These are phyloP conservation scores for Anthopleura xanthogrammica DNA, from an alignment of 92 coral and sea anemone genomes.

Conservation along the genomic window DNA sequence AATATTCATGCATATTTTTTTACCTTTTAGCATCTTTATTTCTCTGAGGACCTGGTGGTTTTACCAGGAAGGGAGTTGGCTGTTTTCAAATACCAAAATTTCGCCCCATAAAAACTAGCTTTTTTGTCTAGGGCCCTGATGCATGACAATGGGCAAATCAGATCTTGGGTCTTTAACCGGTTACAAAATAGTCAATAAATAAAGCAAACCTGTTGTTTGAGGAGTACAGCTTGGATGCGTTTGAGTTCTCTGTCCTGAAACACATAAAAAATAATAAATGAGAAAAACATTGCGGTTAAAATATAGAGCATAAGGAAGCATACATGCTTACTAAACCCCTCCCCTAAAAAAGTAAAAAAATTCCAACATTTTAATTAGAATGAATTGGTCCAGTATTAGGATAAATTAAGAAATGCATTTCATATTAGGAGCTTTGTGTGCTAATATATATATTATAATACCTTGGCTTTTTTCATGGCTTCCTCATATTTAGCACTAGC, in stretches of 20 bases:
- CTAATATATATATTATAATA: neutral
- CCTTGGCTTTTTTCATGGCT: conserved; percentile 98
- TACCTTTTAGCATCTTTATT: no score
- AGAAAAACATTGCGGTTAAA: neutral
- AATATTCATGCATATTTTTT: neutral
- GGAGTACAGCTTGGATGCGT: conserved; percentile 88
- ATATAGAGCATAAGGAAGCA: neutral
- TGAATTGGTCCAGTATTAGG: neutral
- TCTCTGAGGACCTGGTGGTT: no score
- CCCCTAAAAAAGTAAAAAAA: neutral
- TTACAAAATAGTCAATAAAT: neutral
- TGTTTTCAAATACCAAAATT: no score
- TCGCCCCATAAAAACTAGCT: no score
- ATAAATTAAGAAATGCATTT: no score
- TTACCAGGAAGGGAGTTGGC: no score
- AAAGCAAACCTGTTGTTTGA: conserved; percentile 84
- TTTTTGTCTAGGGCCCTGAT: no score
- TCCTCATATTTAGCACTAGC: conserved; percentile 96
- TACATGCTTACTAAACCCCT: neutral
- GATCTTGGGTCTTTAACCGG: neutral
- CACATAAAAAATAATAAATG: neutral
- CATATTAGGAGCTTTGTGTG: neutral
- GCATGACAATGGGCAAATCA: neutral
- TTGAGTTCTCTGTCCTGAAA: conserved; percentile 92
- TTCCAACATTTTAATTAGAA: neutral